Evolutionary conservation across 2,113 vertebrate genomes (phyloP), one percentile per base, ranked within the genome.

Genomic region (Epinephelus moara): DNA sequence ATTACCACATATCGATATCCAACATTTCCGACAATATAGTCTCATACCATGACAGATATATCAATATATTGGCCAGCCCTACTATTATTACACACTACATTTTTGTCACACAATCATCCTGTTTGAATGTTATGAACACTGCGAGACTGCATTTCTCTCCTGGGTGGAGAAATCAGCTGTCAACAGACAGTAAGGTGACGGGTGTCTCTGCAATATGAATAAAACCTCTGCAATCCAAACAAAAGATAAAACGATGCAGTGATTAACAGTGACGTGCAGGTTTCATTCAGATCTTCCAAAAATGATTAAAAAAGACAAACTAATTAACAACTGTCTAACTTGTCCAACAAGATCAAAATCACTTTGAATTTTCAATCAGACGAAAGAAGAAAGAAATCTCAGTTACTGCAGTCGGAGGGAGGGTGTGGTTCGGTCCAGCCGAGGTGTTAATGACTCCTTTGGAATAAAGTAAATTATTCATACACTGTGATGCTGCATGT

Each of bases 261-360:
- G 66, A 91, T 87, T 66, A 84, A 79, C 64, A 42, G 62, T 81
- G 82, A 88, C 59, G 2, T 23, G 33, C 66, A 82, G 57, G 59
- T 80, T 82, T 82, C 47, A 68, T 84, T 84, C 52, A 25, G 50
- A 60, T 60, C 73, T 56, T 60, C 70, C 60, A 37, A 21, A 82
- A 84, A 79, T 62, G 47, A 88, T 83, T 81, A n/a, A 67, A 84
- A 62, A 86, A 78, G 87, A 83, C 81, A 85, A 88, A 85, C 37
- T 81, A 82, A 90, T 89, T 84, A 90, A 75, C 56, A 81, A 71
- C 71, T 80, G 85, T 80, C 71, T 53, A 60, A 70, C 74, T 62
- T 74, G 85, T 77, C 78, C 15, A 50, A 81, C 56, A 73, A 62
- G 68, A 85, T 85, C 60, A 72, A 23, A 78, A 62, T 84, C 81